A percentile compares a stretch with the other conserved stretches of the same genome.
Evolutionary conservation across 2,888 invertebrate species (phyloP).

Genomic region (Drosophila paramelanica): DNA sequence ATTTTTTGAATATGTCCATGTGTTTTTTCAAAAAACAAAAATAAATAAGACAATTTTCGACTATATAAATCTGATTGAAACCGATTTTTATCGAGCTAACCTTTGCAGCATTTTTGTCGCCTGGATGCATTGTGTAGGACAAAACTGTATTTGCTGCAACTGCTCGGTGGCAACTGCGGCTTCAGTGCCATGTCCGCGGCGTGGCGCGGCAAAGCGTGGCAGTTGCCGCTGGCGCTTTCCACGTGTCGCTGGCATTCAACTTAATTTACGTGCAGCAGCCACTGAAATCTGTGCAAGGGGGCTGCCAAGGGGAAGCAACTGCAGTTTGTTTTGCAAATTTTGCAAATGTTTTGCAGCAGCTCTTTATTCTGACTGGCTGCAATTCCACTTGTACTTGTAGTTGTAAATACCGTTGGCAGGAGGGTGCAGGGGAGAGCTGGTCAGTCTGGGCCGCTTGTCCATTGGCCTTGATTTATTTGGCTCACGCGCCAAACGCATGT

Average conservation of each 20-base stretch:
- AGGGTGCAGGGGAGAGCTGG: background rate
- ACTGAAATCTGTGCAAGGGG: slow-evolving; percentile 20
- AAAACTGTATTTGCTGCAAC: slow-evolving; percentile 47
- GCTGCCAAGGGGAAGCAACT: slow-evolving; percentile 9
- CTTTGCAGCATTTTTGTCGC: slow-evolving; percentile 33
- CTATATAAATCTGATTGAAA: no score
- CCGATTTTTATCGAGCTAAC: background rate
- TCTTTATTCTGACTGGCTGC: slow-evolving; percentile 14
- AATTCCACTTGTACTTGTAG: slow-evolving; percentile 15
- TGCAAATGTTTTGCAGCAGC: slow-evolving; percentile 32
- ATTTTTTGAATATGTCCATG: no score
- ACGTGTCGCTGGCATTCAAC: slow-evolving; percentile 41
- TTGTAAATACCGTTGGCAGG: slow-evolving; percentile 11
- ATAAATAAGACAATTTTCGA: no score
- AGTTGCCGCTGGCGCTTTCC: slow-evolving; percentile 11
- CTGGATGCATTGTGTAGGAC: slow-evolving; percentile 37
- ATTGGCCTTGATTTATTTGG: slow-evolving; percentile 62
- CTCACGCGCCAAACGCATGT: slow-evolving; percentile 70
- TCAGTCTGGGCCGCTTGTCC: slow-evolving; percentile 17
- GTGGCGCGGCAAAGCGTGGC: slow-evolving; percentile 13
- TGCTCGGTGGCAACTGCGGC: slow-evolving; percentile 35
- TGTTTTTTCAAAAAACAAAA: no score
- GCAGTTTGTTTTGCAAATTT: slow-evolving; percentile 51
- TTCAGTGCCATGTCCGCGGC: slow-evolving; percentile 21
- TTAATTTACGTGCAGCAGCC: slow-evolving; percentile 43